Evolutionary conservation across 1,140 invertebrate genomes (phyloP).

Genomic region (Drosophila pseudoananassae): DNA sequence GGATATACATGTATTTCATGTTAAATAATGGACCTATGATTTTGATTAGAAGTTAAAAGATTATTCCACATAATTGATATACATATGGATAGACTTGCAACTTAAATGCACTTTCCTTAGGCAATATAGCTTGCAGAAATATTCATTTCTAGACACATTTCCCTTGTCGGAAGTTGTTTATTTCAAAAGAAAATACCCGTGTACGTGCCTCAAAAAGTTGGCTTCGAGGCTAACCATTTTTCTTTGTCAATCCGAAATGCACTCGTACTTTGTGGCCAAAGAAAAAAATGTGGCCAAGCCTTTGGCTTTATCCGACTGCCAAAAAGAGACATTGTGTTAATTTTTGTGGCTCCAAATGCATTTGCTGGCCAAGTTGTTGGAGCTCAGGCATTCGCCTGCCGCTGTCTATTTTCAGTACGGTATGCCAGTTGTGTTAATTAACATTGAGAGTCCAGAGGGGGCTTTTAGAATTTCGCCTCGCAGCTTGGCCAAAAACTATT

Average conservation of each 20-base stretch:
- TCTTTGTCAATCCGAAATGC: constrained; percentile 11
- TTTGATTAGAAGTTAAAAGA: not conserved
- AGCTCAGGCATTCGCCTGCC: constrained; percentile 38
- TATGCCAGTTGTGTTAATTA: constrained; percentile 60
- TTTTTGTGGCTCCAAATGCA: constrained; percentile 34
- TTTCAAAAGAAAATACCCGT: constrained; percentile 28
- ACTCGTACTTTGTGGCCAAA: constrained; percentile 25
- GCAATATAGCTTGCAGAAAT: not conserved
- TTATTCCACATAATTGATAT: too few species aligned
- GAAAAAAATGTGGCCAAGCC: constrained; percentile 28
- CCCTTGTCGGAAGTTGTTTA: constrained; percentile 13
- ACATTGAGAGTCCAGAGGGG: constrained; percentile 61
- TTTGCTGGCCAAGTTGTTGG: constrained; percentile 18
- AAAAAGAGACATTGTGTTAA: constrained; percentile 32
- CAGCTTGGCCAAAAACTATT: constrained; percentile 45
- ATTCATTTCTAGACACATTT: constrained; percentile 3
- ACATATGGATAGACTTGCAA: too few species aligned
- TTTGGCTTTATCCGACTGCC: constrained; percentile 24
- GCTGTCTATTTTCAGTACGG: constrained; percentile 16
- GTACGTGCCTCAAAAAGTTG: constrained; percentile 28
- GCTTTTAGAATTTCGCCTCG: constrained; percentile 22
- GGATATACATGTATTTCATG: not conserved
- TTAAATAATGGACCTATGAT: constrained; percentile 1
- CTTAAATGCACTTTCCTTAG: not conserved
- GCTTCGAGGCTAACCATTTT: constrained; percentile 26